phyloP scores from a whole-genome alignment of 2,113 vertebrate genomes.

The Chiloscyllium plagiosum region DNA sequence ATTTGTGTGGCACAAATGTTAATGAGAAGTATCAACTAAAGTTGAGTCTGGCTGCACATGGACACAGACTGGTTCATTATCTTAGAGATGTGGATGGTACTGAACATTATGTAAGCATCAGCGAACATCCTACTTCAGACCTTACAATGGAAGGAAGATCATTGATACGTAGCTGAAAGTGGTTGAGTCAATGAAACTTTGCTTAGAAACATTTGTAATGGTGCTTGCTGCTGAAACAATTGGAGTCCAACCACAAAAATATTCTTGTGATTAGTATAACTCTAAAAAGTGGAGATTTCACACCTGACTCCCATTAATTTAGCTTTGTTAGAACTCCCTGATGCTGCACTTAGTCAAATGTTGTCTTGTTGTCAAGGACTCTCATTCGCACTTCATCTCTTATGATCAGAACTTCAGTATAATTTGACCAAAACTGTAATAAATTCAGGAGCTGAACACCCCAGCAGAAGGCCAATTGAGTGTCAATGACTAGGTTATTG shows the following conservation, averaged over 20 bases:
- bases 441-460: background rate
- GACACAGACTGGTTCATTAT: background rate
- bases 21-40: background rate
- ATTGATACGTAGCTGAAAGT: background rate
- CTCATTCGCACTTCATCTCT: too few relatives aligned
- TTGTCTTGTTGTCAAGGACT: too few relatives aligned
- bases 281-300: background rate
- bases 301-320: background rate
- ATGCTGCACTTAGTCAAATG: too few relatives aligned
- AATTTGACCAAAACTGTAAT: background rate
- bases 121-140: background rate
- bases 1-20: background rate
- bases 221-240: background rate
- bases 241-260: background rate
- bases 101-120: background rate
- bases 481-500: background rate
- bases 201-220: background rate
- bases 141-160: background rate
- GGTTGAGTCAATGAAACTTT: background rate
- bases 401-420: background rate
- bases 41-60: background rate
- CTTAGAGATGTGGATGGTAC: background rate
- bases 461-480: background rate
- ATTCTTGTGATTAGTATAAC: background rate
- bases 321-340: background rate